Conservation (phyloP, 2,797 vertebrate genomes). For the Ceryle rudis region DNA sequence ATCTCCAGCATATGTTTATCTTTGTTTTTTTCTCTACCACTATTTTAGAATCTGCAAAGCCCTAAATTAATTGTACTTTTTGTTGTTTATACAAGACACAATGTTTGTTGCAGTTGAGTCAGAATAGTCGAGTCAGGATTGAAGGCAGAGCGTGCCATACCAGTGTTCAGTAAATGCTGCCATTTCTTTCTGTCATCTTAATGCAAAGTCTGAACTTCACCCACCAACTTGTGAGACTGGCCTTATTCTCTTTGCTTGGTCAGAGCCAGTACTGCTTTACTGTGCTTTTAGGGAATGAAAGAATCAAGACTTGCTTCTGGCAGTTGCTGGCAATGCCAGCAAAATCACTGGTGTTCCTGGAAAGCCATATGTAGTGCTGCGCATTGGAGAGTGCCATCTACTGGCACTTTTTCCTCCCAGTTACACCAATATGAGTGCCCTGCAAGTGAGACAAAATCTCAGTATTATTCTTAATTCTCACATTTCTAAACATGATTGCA, state of each 20-base stretch:
- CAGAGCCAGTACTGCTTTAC: not conserved
- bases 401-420: not conserved
- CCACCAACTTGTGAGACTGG: not conserved
- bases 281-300: not conserved
- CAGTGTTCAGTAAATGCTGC: not conserved
- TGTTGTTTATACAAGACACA: not conserved
- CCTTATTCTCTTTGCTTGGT: not conserved
- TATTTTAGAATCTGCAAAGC: not conserved
- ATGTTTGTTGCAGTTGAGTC: not conserved
- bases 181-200: not conserved
- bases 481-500: not conserved
- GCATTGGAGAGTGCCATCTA: not conserved
- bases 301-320: not conserved
- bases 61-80: not conserved
- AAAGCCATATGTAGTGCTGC: accelerated
- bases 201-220: not conserved
- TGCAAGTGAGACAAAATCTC: not conserved
- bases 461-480: not conserved
- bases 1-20: not conserved
- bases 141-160: not conserved
- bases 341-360: accelerated
- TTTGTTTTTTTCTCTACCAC: not conserved
- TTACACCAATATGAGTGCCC: not conserved
- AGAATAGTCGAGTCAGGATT: not conserved
- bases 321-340: not conserved